Percentiles rank a stretch among this genome's conserved stretches.
phyloP scores from a whole-genome alignment of 2,888 invertebrate genomes.

The Drosophila algonquin region DNA sequence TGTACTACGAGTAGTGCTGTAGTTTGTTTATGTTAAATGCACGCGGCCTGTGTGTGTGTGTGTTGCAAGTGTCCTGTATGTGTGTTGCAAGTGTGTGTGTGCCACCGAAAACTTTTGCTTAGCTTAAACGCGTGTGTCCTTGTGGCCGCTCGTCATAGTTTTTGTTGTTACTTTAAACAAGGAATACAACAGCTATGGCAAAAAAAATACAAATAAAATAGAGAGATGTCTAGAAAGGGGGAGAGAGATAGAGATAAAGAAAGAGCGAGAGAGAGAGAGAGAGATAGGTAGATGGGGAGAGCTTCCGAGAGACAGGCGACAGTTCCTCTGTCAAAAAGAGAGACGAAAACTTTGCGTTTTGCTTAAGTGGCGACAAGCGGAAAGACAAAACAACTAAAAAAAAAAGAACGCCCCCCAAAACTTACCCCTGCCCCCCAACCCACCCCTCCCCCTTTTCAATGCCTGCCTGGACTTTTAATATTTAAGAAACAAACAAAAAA shows the following conservation, averaged over 20 bases:
- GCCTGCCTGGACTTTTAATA: constrained; percentile 65
- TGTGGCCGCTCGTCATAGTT: constrained; percentile 39
- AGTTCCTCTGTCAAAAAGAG: constrained; percentile 26
- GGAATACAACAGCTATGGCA: constrained; percentile 43
- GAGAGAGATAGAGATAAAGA: neutral
- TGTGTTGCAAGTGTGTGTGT: constrained; percentile 33
- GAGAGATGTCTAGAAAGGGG: constrained; percentile 37
- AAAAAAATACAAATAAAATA: constrained; percentile 10
- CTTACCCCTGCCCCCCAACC: neutral
- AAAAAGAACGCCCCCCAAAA: neutral
- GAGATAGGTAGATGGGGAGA: neutral
- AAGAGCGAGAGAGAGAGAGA: neutral
- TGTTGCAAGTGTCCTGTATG: constrained; percentile 15
- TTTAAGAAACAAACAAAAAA: constrained; percentile 44
- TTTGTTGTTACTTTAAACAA: constrained; percentile 58
- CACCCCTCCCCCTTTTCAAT: neutral
- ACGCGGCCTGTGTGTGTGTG: constrained; percentile 27
- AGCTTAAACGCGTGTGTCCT: constrained; percentile 60
- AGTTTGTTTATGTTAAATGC: constrained; percentile 72
- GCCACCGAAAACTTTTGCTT: constrained; percentile 61
- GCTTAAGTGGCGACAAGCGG: constrained; percentile 75
- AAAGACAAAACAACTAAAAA: constrained; percentile 11
- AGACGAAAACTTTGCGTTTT: constrained; percentile 52
- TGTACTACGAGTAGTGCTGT: constrained; percentile 16
- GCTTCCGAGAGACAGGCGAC: constrained; percentile 42